Conservation (phyloP, 2,888 invertebrate genomes). For the Zygothrica quintamaculata region DNA sequence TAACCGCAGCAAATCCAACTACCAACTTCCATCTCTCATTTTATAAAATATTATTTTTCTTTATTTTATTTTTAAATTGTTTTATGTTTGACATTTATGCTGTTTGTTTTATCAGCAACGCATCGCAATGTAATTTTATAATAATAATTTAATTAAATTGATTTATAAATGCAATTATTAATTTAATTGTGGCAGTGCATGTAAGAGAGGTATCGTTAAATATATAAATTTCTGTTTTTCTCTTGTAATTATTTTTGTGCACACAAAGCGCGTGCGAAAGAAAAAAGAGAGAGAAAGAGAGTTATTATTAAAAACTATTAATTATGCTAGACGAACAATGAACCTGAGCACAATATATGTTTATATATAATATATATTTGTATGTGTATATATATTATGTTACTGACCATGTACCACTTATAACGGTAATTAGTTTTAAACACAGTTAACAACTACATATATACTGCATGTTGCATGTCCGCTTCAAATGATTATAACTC, state of each 20-base stretch:
- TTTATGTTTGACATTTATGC: constrained; percentile 15
- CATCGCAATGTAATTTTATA: constrained; percentile 49
- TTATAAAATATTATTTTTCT: too few species aligned
- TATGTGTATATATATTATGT: constrained; percentile 8
- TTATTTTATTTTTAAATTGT: background rate
- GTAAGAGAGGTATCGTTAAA: constrained; percentile 25
- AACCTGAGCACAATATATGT: constrained; percentile 49
- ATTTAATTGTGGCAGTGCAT: constrained; percentile 44
- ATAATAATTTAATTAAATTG: constrained; percentile 72
- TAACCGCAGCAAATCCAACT: background rate
- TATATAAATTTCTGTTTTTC: constrained; percentile 27
- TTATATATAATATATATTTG: too few species aligned
- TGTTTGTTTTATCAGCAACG: constrained; percentile 24
- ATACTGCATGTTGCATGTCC: constrained; percentile 24
- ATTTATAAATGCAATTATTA: constrained; percentile 72
- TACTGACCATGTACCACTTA: constrained; percentile 10
- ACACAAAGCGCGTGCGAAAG: too few species aligned
- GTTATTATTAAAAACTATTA: constrained; percentile 70
- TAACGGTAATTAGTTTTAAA: constrained; percentile 39
- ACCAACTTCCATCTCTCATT: too few species aligned
- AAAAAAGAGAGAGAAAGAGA: too few species aligned
- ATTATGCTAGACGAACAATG: constrained; percentile 59
- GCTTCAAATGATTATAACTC: constrained; percentile 1
- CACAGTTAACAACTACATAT: constrained; percentile 3
- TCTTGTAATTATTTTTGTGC: constrained; percentile 44